These are phyloP conservation scores for Solenopsis fugax DNA, from an alignment of 1,140 invertebrate genomes.

Conservation along the genomic window DNA sequence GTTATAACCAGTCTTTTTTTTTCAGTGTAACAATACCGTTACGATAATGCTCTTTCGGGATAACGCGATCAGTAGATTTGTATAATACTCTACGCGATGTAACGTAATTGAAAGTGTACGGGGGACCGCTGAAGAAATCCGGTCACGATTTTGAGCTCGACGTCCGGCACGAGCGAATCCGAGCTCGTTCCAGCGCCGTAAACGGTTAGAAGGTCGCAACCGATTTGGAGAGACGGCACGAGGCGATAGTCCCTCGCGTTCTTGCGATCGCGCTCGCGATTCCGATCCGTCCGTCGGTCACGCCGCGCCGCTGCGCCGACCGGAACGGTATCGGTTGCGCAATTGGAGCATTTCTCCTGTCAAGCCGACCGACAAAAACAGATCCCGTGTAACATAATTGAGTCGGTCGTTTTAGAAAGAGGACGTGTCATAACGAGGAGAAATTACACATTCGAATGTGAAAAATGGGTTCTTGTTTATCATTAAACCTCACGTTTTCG, in stretches of 20 bases:
- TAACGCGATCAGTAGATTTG: background rate
- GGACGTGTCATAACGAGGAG: constrained; percentile 24
- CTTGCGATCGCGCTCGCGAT: constrained; percentile 50
- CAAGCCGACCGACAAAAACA: background rate
- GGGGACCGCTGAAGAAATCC: constrained; percentile 38
- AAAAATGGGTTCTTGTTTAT: background rate
- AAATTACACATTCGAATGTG: constrained; percentile 5
- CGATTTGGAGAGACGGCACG: constrained; percentile 62
- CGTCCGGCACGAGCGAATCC: background rate
- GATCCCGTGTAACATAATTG: constrained; percentile 5
- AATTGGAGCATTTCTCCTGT: constrained; percentile 43
- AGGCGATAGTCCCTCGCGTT: background rate
- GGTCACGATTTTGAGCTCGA: constrained; percentile 18
- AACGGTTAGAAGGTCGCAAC: constrained; percentile 64
- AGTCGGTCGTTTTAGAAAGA: constrained; percentile 6
- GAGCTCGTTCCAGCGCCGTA: constrained; percentile 25
- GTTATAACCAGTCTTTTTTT: no score
- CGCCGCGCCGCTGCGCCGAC: constrained; percentile 26
- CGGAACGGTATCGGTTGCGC: constrained; percentile 27
- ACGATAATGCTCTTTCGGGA: constrained; percentile 52
- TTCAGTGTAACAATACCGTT: constrained; percentile 38
- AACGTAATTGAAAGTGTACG: constrained; percentile 49
- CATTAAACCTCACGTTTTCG: background rate
- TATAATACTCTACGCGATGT: constrained; percentile 16
- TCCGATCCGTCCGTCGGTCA: constrained; percentile 63